A percentile compares a stretch with the other conserved stretches of the same genome.
These are phyloP conservation scores for Baryphthengus martii DNA, from an alignment of 2,113 vertebrate genomes.

Conservation along the genomic window DNA sequence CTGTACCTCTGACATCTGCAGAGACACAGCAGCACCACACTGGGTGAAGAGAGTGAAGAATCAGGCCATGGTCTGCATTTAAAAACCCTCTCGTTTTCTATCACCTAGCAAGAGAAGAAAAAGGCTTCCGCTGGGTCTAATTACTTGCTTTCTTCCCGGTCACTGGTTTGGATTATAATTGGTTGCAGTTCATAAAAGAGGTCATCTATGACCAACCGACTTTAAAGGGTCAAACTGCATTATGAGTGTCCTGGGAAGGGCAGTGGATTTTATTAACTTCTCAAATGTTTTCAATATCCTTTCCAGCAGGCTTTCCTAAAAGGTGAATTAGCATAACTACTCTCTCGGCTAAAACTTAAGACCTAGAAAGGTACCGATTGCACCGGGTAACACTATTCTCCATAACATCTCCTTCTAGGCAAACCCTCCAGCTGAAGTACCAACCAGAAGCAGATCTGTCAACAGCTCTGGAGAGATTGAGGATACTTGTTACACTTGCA, in stretches of 20 bases:
- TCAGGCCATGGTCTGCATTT: not conserved
- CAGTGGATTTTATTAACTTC: not conserved
- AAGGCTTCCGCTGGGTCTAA: not conserved
- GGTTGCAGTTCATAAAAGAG: not conserved
- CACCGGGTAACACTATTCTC: not conserved
- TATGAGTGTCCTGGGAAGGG: not conserved
- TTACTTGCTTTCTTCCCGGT: not conserved
- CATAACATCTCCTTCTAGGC: not conserved
- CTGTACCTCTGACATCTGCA: not conserved
- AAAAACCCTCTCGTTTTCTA: not conserved
- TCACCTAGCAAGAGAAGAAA: not conserved
- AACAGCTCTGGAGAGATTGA: not conserved
- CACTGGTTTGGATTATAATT: not conserved
- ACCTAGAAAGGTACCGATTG: not conserved
- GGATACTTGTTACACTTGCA: accelerated
- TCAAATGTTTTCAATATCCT: not conserved
- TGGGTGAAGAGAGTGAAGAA: not conserved
- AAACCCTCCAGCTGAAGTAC: not conserved
- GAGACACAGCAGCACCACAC: not conserved
- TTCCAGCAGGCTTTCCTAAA: not conserved
- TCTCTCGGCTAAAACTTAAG: not conserved
- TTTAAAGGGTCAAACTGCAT: not conserved
- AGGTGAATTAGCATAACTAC: not conserved
- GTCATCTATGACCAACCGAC: not conserved
- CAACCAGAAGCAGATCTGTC: not conserved